Base-by-base conservation (phyloP, 2,888 invertebrate species). In the Zaprionus bogoriensis region DNA sequence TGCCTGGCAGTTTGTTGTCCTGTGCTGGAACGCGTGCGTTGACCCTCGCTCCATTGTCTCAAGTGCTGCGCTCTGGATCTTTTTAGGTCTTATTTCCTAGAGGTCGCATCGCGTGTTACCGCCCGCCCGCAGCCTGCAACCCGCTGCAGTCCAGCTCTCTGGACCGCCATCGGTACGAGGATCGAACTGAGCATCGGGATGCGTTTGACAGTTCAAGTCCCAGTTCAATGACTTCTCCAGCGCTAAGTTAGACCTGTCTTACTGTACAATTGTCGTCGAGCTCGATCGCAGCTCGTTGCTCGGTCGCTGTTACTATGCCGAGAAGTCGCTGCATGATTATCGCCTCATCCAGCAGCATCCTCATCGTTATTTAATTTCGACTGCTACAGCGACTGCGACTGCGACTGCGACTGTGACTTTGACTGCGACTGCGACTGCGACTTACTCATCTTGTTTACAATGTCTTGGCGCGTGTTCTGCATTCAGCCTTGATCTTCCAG, bases 1-100 rank as follows among this genome's bases (percentile, higher is more conserved):
- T 20, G 3, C 25, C 22, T 42, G 20, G n/a, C 32, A 52, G 72
- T 81, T 71, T 63, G 58, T 74, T 71, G 67, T 71, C 62, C 82
- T 67, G 63, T 27, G 39, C 42, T 42, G 7, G 27, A 38, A 17
- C 46, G n/a, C 36, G 85, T 67, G 62, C 78, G 58, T 66, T 78
- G 82, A 78, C 82, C 78, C 48, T 47, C 12, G 30, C 41, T 38
- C 45, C 61, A 63, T 63, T 48, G 54, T 60, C 48, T 63, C 54
- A 60, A 78, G 58, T 76, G 73, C 39, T 58, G 66, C 61, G 52
- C 61, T 44, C 61, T 44, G 30, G 67, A 12, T 42, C 36, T 47
- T 50, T 25, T 48, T 32, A 60, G 20, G 27, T 22, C 36, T 51
- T 42, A 46, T 74, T 58, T 69, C 62, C 55, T 74, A 70, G 53